Base-by-base conservation (phyloP, 2,888 invertebrate species). In the Dasypolia templi region DNA sequence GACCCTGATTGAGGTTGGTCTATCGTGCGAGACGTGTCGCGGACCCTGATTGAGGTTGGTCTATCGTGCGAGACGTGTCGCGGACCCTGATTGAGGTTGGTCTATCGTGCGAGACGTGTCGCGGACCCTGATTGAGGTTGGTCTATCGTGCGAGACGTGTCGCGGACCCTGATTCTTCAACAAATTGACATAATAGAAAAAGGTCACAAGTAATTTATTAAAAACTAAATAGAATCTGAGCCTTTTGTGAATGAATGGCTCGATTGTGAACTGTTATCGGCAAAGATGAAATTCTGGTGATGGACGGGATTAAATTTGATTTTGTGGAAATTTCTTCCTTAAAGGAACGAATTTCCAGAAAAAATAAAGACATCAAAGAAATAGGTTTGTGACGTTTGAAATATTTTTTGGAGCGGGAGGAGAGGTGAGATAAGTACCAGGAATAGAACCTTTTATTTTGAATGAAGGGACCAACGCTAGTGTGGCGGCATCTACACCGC, bases 161-260 rank as follows among this genome's bases (percentile, higher is more conserved):
- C n/a, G 39, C 32, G 42, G 12, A n/a, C 35, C 35, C 32, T 35
- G 68, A 35, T 56, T 68, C 63, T 75, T 64, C 56, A 35, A 42
- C 39, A 77, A 77, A 79, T 75, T 58, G 44, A 53, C 70, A 55
- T 26, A 77, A 81, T 75, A 73, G 76, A 79, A 77, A 86, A 86
- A 79, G 83, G 77, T 79, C 81, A 72, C 76, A 78, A 76, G 73
- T 77, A 61, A 85, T 81, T 81, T 63, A 81, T 78, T 81, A 81
- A 83, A 76, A 55, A 26, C 49, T 62, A 72, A 74, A 84, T 77
- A 73, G 61, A 81, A 67, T 75, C 56, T 61, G 64, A 35, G 51
- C 46, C 46, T 70, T 83, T 82, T 75, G 85, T 79, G 80, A 75
- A 85, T 78, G 29, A 61, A 39, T 51, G 68, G 68, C 67, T 44